Base-by-base conservation (phyloP, 1,140 invertebrate species). In the Octopus sinensis region DNA sequence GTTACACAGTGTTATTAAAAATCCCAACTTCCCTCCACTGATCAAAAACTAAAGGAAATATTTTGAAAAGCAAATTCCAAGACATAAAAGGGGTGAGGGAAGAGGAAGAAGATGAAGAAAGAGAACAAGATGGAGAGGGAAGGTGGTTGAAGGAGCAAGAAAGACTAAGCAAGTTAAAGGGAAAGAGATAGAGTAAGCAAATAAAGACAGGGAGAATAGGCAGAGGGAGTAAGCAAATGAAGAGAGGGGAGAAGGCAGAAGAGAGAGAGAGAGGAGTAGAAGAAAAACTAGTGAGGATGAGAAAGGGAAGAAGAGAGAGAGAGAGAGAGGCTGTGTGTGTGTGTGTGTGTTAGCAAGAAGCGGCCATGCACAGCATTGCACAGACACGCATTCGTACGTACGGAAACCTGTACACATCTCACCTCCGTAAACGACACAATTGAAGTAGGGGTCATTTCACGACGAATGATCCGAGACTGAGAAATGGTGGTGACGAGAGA, bases 381-480 rank as follows among this genome's bases (percentile, higher is more conserved):
- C 30, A 51, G n/a, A 12, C 54, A 76, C n/a, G 12, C 54, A n/a
- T 53, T n/a, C 6, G 17, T 4, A 10, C 76, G 80, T 43, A 80
- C 79, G 53, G 79, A 76, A 79, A 79, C 13, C n/a, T 56, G 53
- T 12, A 13, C 75, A 17, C 53, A 79, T 81, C 84, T 87, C 85
- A 86, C 86, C 86, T 87, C 85, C 51, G 85, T 87, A 80, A 86
- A 85, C 12, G 85, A 87, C 9, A 87, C 85, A 82, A 87, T 85
- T 53, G 86, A 86, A 53, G 82, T 80, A 10, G 84, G 86, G 75
- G 83, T 84, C 54, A 30, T 82, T 73, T 83, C 81, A 71, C 71
- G 53, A 51, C 77, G 68, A 53, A 83, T 71, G 53, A 83, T 83
- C 3, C 78, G 23, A 79, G 43, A 79, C 54, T 53, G 62, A 23